These are phyloP conservation scores for Agrotis segetum DNA, from an alignment of 2,888 invertebrate species.

Conservation along the genomic window DNA sequence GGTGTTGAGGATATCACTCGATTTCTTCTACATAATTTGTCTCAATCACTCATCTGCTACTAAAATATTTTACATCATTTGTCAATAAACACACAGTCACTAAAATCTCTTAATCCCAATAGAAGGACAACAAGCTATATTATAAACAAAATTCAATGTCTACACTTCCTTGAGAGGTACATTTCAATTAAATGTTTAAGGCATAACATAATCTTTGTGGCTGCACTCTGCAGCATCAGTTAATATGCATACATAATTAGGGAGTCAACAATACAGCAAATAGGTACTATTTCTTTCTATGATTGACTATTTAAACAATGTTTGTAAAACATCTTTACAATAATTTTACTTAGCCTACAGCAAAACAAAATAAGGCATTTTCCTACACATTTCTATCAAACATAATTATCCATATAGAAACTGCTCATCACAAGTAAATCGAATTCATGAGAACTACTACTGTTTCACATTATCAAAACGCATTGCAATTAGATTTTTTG, in stretches of 20 bases:
- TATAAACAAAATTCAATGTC: constrained; percentile 71
- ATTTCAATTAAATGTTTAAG: constrained; percentile 65
- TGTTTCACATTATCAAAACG: constrained; percentile 71
- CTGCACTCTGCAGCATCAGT: constrained; percentile 56
- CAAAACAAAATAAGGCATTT: constrained; percentile 90
- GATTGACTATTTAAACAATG: constrained; percentile 78
- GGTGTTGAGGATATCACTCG: constrained; percentile 63
- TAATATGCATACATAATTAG: constrained; percentile 73
- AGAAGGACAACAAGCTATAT: constrained; percentile 66
- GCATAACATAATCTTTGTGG: constrained; percentile 74
- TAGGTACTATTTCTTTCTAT: constrained; percentile 70
- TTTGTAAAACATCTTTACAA: constrained; percentile 80
- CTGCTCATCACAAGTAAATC: constrained; percentile 73
- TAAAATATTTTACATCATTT: constrained; percentile 53
- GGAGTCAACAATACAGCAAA: constrained; percentile 76
- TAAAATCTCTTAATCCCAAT: constrained; percentile 59
- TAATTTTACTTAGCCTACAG: constrained; percentile 85
- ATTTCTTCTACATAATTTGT: constrained; percentile 57
- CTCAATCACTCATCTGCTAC: constrained; percentile 52
- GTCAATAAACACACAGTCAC: constrained; percentile 52
- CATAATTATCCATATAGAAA: constrained; percentile 76
- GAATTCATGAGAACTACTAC: constrained; percentile 74
- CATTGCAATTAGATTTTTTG: constrained; percentile 71
- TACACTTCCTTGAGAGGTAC: constrained; percentile 83
- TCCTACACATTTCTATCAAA: constrained; percentile 82